Evolutionary conservation across 2,797 vertebrate species (phyloP).

Genomic region (Cynopterus sphinx): DNA sequence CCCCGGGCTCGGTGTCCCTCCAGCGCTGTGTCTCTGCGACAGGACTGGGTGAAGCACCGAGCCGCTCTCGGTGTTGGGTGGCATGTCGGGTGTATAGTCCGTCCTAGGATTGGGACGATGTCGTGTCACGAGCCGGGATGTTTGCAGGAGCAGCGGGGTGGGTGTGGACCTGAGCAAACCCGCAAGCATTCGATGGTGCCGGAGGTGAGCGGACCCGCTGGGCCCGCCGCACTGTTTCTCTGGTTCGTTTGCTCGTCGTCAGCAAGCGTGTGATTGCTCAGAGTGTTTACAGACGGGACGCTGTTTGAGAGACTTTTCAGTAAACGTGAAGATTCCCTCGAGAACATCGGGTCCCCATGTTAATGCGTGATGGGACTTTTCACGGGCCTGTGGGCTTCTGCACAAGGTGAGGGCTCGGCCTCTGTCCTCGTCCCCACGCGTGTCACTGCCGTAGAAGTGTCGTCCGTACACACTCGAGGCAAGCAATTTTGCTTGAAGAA

Average conservation of each 20-base stretch:
- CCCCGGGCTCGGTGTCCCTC: background rate
- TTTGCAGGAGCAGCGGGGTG: slow-evolving; percentile 62
- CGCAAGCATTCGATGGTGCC: slow-evolving; percentile 56
- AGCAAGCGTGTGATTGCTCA: background rate
- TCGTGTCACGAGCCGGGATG: slow-evolving; percentile 53
- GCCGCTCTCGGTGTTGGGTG: background rate
- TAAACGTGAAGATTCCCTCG: slow-evolving; percentile 36
- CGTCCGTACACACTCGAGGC: background rate
- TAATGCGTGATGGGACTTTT: background rate
- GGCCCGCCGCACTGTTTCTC: background rate
- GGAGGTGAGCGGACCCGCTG: background rate
- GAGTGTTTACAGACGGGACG: background rate
- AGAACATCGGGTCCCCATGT: background rate
- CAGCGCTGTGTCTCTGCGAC: background rate
- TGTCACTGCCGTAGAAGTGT: background rate
- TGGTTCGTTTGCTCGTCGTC: background rate
- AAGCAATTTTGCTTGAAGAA: background rate
- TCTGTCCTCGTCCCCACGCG: background rate
- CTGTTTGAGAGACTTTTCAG: background rate
- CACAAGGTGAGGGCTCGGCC: background rate
- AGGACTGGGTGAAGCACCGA: background rate
- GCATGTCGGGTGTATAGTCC: background rate
- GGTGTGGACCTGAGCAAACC: slow-evolving; percentile 57
- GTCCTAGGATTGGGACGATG: slow-evolving; percentile 32
- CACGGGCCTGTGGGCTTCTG: background rate